These are phyloP conservation scores for Podargus strigoides DNA, from an alignment of 2,797 vertebrate species.

Conservation along the genomic window DNA sequence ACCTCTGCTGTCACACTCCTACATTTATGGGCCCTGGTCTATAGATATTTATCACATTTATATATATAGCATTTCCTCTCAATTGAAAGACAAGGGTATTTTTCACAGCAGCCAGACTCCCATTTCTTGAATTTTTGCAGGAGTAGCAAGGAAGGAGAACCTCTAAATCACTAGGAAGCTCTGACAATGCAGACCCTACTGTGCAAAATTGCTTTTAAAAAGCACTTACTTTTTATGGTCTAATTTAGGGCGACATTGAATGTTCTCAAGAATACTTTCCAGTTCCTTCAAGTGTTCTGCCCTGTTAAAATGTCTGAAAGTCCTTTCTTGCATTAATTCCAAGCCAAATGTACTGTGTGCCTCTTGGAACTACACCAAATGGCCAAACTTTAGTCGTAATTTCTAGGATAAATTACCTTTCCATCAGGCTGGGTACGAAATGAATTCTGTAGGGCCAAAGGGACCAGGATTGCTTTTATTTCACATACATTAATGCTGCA, in stretches of 20 bases:
- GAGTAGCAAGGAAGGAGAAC: background rate
- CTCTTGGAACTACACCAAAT: constrained; percentile 28
- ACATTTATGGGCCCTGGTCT: background rate
- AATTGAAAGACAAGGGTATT: constrained; percentile 5
- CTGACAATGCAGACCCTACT: constrained; percentile 18
- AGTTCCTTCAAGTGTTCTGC: constrained; percentile 7
- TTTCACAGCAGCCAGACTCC: background rate
- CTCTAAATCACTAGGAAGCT: constrained; percentile 58
- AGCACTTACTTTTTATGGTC: constrained; percentile 71
- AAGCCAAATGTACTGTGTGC: background rate
- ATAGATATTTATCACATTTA: background rate
- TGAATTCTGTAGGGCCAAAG: background rate
- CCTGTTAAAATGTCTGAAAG: background rate
- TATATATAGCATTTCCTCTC: background rate
- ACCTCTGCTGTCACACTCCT: background rate
- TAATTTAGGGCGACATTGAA: constrained; percentile 67
- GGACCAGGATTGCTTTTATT: background rate
- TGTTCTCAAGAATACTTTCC: constrained; percentile 37
- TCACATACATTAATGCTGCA: background rate
- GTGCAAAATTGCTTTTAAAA: constrained; percentile 67
- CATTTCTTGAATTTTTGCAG: background rate
- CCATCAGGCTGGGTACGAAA: background rate
- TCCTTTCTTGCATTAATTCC: constrained; percentile 23
- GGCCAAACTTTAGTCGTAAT: background rate
- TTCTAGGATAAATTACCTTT: constrained; percentile 6